Conservation (phyloP, 1,140 invertebrate genomes). For the Ceratina australensis region DNA sequence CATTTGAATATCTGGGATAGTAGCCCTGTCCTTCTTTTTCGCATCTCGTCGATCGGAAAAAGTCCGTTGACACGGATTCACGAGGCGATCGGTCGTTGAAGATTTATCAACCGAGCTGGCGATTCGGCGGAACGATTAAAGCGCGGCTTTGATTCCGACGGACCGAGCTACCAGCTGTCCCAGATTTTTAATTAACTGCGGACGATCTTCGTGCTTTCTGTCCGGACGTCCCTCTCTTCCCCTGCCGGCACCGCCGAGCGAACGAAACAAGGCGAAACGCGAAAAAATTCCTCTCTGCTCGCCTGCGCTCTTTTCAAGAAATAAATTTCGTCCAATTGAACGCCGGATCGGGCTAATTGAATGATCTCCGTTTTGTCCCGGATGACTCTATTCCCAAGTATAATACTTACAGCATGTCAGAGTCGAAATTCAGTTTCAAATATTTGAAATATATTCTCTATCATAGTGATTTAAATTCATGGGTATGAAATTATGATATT, state of each 20-base stretch:
- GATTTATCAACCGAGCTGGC: not conserved
- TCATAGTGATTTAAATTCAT: no score
- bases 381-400: not conserved
- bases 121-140: slow-evolving; percentile 15
- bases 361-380: not conserved
- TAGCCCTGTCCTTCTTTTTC: not conserved
- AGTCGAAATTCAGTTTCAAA: no score
- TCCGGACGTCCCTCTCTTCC: not conserved
- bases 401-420: no score
- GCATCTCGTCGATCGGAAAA: not conserved
- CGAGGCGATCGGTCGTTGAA: not conserved
- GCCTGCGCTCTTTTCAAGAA: not conserved
- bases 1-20: no score
- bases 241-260: not conserved
- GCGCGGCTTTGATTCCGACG: slow-evolving; percentile 4
- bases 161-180: not conserved
- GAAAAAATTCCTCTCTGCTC: not conserved
- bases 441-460: no score
- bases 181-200: slow-evolving; percentile 24
- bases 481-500: no score
- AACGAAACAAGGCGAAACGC: not conserved
- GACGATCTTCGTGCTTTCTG: not conserved
- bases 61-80: slow-evolving; percentile 11
- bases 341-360: not conserved
- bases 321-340: slow-evolving; percentile 2